Evolutionary conservation across 2,797 vertebrate species (phyloP).

Genomic region (Melanotaenia maccullochi): DNA sequence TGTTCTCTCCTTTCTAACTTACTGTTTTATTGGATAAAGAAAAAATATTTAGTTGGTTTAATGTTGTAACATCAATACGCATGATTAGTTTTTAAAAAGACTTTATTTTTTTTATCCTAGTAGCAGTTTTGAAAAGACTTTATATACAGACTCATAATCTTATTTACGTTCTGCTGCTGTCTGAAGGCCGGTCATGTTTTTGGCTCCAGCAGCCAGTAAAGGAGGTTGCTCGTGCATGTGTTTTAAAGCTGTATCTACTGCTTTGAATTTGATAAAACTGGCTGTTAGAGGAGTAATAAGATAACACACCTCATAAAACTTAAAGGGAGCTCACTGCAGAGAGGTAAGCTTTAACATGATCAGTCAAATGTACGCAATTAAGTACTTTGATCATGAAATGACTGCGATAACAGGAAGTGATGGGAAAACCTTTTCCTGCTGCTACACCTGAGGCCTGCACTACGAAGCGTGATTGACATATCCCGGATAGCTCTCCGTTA

Average conservation of each 20-base stretch:
- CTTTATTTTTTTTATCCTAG: background rate
- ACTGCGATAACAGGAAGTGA: background rate
- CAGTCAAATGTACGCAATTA: background rate
- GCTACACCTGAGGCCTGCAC: too few species aligned
- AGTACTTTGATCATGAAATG: background rate
- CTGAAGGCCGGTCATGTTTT: conserved; percentile 9
- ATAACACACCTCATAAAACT: conserved; percentile 34
- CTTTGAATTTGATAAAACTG: conserved; percentile 35
- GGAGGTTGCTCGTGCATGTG: conserved; percentile 25
- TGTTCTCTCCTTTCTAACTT: too few species aligned
- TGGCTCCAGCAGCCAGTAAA: conserved; percentile 30
- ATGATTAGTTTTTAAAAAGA: too few species aligned
- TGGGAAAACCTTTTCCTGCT: background rate
- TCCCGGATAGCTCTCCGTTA: too few species aligned
- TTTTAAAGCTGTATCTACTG: conserved; percentile 39
- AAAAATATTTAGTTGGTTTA: too few species aligned
- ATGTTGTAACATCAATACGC: too few species aligned
- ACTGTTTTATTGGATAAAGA: too few species aligned
- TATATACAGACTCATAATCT: conserved; percentile 14
- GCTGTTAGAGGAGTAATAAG: conserved; percentile 34
- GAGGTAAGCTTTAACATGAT: background rate
- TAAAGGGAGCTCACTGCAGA: conserved; percentile 11
- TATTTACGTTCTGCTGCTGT: conserved; percentile 1
- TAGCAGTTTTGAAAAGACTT: background rate
- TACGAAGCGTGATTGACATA: too few species aligned